Conservation (phyloP, 64 coral and sea anemone species). For the Astreopora myriophthalma region DNA sequence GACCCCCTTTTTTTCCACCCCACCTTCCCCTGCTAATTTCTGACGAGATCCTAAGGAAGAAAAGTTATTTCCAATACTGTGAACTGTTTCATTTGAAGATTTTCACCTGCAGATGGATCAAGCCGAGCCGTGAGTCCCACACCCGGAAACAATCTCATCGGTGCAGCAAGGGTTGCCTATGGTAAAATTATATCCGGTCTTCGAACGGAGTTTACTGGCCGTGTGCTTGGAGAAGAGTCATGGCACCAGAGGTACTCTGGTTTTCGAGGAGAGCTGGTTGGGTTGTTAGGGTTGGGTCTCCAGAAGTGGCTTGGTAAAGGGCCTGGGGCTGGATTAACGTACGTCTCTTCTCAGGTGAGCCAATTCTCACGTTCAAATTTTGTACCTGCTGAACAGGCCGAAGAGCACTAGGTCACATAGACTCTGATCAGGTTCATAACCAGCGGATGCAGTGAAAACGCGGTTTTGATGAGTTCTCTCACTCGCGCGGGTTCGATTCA, state of each 20-base stretch:
- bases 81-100: not conserved
- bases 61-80: no score
- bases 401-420: no score
- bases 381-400: no score
- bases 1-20: no score
- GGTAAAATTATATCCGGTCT: constrained; percentile 89
- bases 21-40: no score
- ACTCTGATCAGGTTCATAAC: no score
- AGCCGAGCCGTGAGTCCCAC: not conserved
- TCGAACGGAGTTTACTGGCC: constrained; percentile 73
- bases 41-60: no score
- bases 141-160: constrained; percentile 47
- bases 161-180: constrained; percentile 77
- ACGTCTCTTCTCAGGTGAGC: constrained; percentile 82
- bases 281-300: constrained; percentile 74
- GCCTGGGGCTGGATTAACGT: constrained; percentile 13
- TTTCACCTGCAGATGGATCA: not conserved
- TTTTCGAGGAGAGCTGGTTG: constrained; percentile 80
- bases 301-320: constrained; percentile 64
- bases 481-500: no score
- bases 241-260: constrained; percentile 75
- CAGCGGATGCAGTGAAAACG: no score
- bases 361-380: not conserved
- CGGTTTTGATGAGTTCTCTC: no score
- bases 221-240: constrained; percentile 60